Conservation (phyloP, 2,113 vertebrate species). For the Bambusicola thoracicus region DNA sequence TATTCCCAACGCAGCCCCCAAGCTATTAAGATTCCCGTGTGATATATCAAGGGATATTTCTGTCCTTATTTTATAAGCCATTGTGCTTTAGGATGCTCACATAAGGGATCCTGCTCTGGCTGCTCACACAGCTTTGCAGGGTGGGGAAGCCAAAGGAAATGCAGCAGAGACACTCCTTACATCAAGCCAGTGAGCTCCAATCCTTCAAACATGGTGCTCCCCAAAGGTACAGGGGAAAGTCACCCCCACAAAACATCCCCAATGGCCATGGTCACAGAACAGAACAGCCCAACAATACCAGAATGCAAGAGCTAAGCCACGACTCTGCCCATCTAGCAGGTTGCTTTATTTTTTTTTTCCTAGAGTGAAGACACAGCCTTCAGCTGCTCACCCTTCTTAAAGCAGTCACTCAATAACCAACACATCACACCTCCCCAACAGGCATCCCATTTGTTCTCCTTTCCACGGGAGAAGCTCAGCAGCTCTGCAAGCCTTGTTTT, state of each 20-base stretch:
- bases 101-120: neutral
- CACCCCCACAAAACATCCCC: neutral
- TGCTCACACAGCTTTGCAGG: neutral
- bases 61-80: neutral
- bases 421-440: neutral
- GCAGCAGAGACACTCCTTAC: neutral
- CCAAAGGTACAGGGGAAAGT: neutral
- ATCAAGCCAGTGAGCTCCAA: neutral
- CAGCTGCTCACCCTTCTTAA: neutral
- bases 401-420: neutral
- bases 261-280: neutral
- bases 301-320: neutral
- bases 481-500: neutral
- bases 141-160: neutral
- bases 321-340: neutral
- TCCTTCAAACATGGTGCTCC: accelerated
- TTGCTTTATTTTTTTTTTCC: neutral
- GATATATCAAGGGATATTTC: neutral
- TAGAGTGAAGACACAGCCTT: accelerated
- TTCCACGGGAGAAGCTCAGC: neutral
- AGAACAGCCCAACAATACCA: neutral
- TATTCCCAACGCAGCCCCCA: neutral
- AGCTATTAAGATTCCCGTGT: neutral
- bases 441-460: accelerated
- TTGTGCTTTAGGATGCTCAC: neutral